A percentile compares a stretch with the other conserved stretches of the same genome.
Evolutionary conservation across 2,797 vertebrate species (phyloP).

Genomic region (Mormyrus proboscirostris): DNA sequence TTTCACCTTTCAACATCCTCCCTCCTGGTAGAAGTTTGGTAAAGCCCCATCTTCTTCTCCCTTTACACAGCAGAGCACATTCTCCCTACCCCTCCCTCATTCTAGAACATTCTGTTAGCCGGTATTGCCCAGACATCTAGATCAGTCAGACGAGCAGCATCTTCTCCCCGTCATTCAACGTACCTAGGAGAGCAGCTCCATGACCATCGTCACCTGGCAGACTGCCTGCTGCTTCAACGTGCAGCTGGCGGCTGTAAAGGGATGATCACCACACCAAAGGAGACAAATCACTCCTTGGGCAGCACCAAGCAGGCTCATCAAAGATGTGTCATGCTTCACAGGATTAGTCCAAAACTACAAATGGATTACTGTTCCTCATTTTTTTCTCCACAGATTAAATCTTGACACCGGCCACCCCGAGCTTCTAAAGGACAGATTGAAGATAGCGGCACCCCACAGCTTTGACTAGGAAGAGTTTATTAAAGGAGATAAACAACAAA

Average conservation of each 20-base stretch:
- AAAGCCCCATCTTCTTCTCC: background rate
- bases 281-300: background rate
- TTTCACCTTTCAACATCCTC: background rate
- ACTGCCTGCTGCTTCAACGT: background rate
- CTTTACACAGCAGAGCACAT: background rate
- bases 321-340: background rate
- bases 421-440: background rate
- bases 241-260: background rate
- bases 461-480: conserved; percentile 23
- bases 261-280: background rate
- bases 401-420: background rate
- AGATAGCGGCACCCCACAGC: background rate
- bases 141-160: background rate
- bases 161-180: background rate
- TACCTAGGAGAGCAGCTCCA: background rate
- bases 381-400: background rate
- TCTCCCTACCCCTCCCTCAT: background rate
- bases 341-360: background rate
- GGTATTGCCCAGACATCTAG: background rate
- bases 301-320: background rate
- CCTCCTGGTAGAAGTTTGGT: background rate
- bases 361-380: background rate
- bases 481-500: conserved; percentile 17
- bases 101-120: background rate
- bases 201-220: background rate